Percentiles rank a stretch among this genome's conserved stretches.
Evolutionary conservation across 1,140 invertebrate species (phyloP).

Genomic region (Anastatus disparis): DNA sequence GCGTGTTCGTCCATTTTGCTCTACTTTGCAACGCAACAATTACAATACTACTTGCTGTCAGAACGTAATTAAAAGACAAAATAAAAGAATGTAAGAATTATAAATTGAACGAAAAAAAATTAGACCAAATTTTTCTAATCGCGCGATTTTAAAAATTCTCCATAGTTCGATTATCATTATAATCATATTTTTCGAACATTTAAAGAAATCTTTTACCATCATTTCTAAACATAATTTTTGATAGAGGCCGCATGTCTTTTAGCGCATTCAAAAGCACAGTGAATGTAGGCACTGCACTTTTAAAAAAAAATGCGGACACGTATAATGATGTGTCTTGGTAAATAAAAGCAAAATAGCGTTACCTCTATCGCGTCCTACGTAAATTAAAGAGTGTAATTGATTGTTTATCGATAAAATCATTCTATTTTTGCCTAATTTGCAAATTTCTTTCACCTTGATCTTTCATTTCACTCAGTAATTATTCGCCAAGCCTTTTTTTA

Average conservation of each 20-base stretch:
- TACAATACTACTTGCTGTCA: slow-evolving; percentile 15
- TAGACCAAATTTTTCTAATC: too few species aligned
- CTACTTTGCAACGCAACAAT: slow-evolving; percentile 18
- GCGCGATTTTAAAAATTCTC: slow-evolving; percentile 13
- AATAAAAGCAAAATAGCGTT: slow-evolving; percentile 8
- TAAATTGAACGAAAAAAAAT: slow-evolving; percentile 20
- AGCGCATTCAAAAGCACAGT: neutral
- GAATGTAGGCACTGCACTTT: neutral
- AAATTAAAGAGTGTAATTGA: slow-evolving; percentile 22
- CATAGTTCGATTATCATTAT: slow-evolving; percentile 26
- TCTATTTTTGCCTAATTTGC: neutral
- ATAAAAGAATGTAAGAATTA: slow-evolving; percentile 12
- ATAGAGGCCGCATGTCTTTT: neutral
- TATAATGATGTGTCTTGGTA: neutral
- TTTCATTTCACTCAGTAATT: neutral
- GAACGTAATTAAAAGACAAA: slow-evolving; percentile 36
- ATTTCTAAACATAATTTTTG: slow-evolving; percentile 15
- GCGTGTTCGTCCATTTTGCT: slow-evolving; percentile 24
- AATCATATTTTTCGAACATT: neutral
- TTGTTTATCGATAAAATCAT: slow-evolving; percentile 30
- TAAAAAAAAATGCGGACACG: slow-evolving; percentile 2
- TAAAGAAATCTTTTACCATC: neutral
- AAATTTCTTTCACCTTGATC: neutral
- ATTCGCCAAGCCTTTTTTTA: neutral
- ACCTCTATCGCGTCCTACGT: neutral